Evolutionary conservation across 2,113 vertebrate genomes (phyloP).

Genomic region (Callionymus lyra): DNA sequence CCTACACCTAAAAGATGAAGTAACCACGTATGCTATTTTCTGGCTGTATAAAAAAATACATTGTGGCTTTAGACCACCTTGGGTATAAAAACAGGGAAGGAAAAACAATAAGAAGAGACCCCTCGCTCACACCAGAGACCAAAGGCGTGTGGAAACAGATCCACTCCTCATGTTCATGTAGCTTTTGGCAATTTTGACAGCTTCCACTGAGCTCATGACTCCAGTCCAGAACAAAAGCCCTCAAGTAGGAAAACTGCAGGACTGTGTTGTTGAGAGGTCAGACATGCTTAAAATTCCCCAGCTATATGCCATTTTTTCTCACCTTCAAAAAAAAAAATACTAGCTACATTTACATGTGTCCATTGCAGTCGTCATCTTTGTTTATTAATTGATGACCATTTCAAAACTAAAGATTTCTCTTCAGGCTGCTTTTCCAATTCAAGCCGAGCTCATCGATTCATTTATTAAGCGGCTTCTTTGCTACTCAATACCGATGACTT

Average conservation of each 20-base stretch:
- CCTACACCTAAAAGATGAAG: too few relatives aligned
- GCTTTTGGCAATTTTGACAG: constrained; percentile 47
- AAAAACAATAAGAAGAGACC: constrained; percentile 1
- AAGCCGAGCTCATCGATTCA: too few relatives aligned
- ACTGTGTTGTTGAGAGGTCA: constrained; percentile 21
- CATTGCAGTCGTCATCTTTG: too few relatives aligned
- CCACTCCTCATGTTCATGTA: constrained; percentile 25
- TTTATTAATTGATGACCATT: too few relatives aligned
- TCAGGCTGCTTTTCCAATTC: too few relatives aligned
- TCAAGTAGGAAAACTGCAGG: constrained; percentile 22
- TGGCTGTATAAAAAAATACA: constrained; percentile 1
- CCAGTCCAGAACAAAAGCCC: constrained; percentile 34
- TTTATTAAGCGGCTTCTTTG: too few relatives aligned
- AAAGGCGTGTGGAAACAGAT: constrained; percentile 15
- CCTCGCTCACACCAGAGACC: constrained; percentile 14
- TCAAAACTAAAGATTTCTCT: too few relatives aligned
- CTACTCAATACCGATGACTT: too few relatives aligned
- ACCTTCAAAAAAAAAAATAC: too few relatives aligned
- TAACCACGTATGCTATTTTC: neutral
- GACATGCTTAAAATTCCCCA: constrained; percentile 10
- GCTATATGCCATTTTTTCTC: too few relatives aligned
- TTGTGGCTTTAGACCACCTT: constrained; percentile 9
- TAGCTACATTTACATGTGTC: too few relatives aligned
- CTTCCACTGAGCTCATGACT: constrained; percentile 36
- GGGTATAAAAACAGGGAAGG: neutral